Base-by-base conservation (phyloP, 2,797 vertebrate species). In the Tapera naevia region DNA sequence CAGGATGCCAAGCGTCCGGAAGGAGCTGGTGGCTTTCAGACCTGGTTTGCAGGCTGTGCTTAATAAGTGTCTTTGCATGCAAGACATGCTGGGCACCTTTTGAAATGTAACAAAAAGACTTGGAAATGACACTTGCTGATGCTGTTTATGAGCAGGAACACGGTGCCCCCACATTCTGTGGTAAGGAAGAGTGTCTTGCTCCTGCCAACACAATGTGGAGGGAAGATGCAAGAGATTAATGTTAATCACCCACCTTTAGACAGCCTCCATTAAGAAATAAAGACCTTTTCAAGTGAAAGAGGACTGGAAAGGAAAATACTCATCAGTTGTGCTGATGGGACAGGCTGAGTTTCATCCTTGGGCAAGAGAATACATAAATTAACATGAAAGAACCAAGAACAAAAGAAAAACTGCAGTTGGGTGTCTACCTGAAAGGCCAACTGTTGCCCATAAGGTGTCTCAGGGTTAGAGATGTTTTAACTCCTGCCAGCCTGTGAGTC, bases 101-200 rank as follows among this genome's bases (percentile, higher is more conserved):
- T 24, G 83, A 95, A 96, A 91, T 2, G 19, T 14, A 35, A 53
- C 25, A 50, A 58, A 74, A 56, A 82, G 43, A 18, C 64, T 57
- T 58, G 69, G 75, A 89, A 94, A 94, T 86, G 91, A 94, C 89
- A 86, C 53, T 15, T 43, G 45, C 30, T 92, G 89, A 94, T 89
- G 41, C 32, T 32, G 14, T 67, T 79, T 6, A 28, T 48, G 57
- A 92, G 81, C 61, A 64, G 87, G 87, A 79, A 72, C 81, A 57
- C 4, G 41, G 80, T 91, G 93, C 82, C 87, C 80, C 70, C 88
- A 46, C 80, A 53, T 86, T 62, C 81, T 76, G 32, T 80, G 94
- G 46, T 86, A 93, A 95, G 94, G 69, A 94, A 69, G 71, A 74
- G 57, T 21, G 39, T 87, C 91, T 70, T 79, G 81, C 82, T 76